Evolutionary conservation across 2,888 invertebrate species (phyloP), one percentile per base, ranked within the genome.

Genomic region (Chironomus riparius): DNA sequence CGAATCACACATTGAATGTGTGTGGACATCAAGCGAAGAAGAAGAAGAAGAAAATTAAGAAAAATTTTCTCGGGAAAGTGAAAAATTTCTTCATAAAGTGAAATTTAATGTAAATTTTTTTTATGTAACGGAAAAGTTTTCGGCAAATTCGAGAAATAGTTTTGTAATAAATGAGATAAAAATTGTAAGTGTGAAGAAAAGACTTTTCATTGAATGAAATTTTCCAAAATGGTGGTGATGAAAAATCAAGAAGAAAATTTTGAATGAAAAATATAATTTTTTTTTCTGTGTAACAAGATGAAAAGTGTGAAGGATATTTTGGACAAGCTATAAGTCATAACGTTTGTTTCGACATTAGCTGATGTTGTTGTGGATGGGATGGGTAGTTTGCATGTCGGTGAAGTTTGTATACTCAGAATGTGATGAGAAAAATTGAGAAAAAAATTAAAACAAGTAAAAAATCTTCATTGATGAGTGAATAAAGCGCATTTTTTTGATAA

Each of bases 161-260:
- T 28, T 28, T 38, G 7, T 38, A 56, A 56, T 6, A 56, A 56
- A 65, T 65, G 65, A 65, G 2, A 21, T 21, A 65, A 10, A 38
- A 38, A 65, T 24, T 24, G 65, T 65, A 22, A 65, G 38, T 38
- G 38, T 38, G 10, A 38, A 38, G 10, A 38, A 38, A 28, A 28
- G 22, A 18, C 22, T 65, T 65, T 18, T 65, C 22, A 65, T 12
- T 22, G 13, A 56, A 56, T 15, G 21, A 24, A 65, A 65, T 28
- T 61, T 72, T 74, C 68, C 68, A 74, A 74, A 47, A 74, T 74
- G 65, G 65, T 68, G 65, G 65, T 74, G 65, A 74, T 65, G 65
- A 74, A 74, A 68, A 65, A 65, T 56, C n/a, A 65, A 47, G 10
- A 22, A 22, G 18, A 72, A 72, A 62, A 47, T 74, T 61, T 73